phyloP scores from a whole-genome alignment of 2,888 invertebrate genomes.

The Eristalinus aeneus region DNA sequence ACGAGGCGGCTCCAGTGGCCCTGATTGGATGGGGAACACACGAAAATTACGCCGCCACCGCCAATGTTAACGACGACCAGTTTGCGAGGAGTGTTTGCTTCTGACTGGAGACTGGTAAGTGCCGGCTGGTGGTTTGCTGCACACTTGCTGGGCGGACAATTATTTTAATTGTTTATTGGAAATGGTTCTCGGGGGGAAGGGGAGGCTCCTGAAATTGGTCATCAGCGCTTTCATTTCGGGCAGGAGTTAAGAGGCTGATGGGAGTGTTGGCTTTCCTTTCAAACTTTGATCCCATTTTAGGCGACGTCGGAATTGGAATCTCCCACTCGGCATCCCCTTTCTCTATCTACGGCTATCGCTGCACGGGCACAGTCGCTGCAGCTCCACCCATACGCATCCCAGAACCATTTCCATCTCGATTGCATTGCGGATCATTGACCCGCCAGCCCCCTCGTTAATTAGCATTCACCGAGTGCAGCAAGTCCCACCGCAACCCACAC shows the following conservation, averaged over 20 bases:
- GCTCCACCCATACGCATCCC: neutral
- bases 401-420: neutral
- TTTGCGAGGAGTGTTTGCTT: conserved; percentile 29
- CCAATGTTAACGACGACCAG: conserved; percentile 40
- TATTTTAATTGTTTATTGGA: conserved; percentile 50
- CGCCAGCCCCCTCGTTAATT: conserved; percentile 12
- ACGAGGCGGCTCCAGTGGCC: neutral
- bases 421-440: neutral
- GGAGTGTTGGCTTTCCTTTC: no score
- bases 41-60: conserved; percentile 6
- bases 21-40: neutral
- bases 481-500: conserved; percentile 16
- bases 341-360: neutral
- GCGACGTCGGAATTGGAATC: no score
- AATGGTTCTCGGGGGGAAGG: neutral
- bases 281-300: no score
- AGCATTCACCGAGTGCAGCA: neutral
- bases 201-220: neutral
- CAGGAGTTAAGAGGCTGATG: neutral
- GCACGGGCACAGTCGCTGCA: neutral
- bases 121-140: neutral
- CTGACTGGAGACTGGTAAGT: neutral
- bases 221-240: neutral
- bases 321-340: neutral
- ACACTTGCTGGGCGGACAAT: conserved; percentile 20